Conservation (phyloP, 1,140 invertebrate genomes). For the Eurosta solidaginis region DNA sequence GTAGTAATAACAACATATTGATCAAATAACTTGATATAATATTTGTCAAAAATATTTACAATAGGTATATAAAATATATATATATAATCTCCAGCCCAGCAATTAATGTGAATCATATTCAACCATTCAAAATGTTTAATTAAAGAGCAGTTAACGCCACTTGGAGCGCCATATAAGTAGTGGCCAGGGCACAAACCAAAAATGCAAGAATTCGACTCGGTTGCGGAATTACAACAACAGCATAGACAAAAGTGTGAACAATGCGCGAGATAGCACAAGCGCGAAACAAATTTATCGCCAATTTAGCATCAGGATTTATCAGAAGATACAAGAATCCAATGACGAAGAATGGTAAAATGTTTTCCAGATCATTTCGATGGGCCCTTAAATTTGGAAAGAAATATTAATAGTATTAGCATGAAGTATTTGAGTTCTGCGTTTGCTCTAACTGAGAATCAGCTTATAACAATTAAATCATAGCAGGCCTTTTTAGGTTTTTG, state of each 20-base stretch:
- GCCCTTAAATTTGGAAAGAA: conserved; percentile 59
- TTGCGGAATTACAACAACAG: conserved; percentile 61
- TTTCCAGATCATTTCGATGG: conserved; percentile 71
- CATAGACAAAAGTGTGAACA: conserved; percentile 65
- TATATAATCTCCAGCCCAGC: too few relatives aligned
- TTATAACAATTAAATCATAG: too few relatives aligned
- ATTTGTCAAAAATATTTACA: too few relatives aligned
- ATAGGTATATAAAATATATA: too few relatives aligned
- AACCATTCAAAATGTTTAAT: too few relatives aligned
- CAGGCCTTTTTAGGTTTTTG: too few relatives aligned
- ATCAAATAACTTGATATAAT: too few relatives aligned
- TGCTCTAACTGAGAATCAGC: too few relatives aligned
- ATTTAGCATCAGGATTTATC: conserved; percentile 61
- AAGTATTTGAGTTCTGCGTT: too few relatives aligned
- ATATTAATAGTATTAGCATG: background rate
- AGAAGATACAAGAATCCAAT: conserved; percentile 65
- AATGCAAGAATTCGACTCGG: conserved; percentile 59
- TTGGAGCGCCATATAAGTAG: background rate
- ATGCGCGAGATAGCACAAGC: conserved; percentile 63
- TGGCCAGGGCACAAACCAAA: background rate
- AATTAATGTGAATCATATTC: too few relatives aligned
- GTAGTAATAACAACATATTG: too few relatives aligned
- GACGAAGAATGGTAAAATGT: conserved; percentile 65
- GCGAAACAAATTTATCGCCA: conserved; percentile 64
- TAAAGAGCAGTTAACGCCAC: background rate